Evolutionary conservation across 2,888 invertebrate species (phyloP).

Genomic region (Pandemis cinnamomeana): DNA sequence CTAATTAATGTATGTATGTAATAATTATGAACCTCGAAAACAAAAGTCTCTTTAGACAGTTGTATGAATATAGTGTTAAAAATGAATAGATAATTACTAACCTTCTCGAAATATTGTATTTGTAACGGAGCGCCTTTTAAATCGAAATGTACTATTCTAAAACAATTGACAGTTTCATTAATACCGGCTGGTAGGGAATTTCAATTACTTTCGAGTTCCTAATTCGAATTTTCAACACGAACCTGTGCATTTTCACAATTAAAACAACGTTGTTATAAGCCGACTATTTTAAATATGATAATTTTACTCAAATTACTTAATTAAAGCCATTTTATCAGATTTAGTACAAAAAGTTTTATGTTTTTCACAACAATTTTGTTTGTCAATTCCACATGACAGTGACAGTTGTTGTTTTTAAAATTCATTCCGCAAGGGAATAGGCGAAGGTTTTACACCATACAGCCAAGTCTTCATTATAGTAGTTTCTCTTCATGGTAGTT

Average conservation of each 20-base stretch:
- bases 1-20: no score
- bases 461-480: no score
- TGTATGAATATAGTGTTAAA: no score
- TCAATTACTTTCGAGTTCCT: neutral
- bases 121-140: slow-evolving; percentile 93
- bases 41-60: no score
- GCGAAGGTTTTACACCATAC: no score
- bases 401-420: no score
- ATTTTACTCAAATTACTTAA: neutral
- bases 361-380: neutral
- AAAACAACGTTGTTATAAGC: neutral
- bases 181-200: slow-evolving; percentile 2
- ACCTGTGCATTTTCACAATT: slow-evolving; percentile 45
- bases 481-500: no score
- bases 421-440: no score
- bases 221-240: slow-evolving; percentile 25
- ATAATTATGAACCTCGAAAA: no score
- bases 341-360: neutral
- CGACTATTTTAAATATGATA: neutral
- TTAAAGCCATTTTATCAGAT: neutral
- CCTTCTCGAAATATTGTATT: slow-evolving; percentile 82
- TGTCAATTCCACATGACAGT: no score
- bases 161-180: slow-evolving; percentile 45
- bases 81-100: slow-evolving; percentile 48
- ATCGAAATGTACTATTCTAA: slow-evolving; percentile 90